phyloP scores from a whole-genome alignment of 2,888 invertebrate species.

The Orthonychiurus folsomi region DNA sequence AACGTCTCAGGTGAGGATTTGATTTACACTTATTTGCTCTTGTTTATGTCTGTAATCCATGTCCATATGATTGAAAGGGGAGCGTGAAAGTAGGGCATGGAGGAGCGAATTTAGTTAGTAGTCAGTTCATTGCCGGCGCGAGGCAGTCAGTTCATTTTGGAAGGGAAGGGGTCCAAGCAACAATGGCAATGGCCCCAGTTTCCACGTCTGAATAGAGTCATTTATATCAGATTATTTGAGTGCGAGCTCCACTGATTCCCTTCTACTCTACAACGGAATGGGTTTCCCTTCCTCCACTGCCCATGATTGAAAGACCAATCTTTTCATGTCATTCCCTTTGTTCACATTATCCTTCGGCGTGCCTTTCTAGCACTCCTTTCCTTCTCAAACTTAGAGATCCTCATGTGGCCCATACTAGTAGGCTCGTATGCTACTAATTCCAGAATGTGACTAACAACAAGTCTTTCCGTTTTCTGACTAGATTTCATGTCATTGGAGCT shows the following conservation, averaged over 20 bases:
- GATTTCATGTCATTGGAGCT: conserved; percentile 89
- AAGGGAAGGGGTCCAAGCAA: not conserved
- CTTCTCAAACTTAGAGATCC: not conserved
- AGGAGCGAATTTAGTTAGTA: not conserved
- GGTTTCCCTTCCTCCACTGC: too few relatives aligned
- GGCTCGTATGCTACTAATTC: not conserved
- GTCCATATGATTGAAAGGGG: not conserved
- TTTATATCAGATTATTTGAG: not conserved
- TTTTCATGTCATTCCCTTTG: not conserved
- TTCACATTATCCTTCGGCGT: not conserved
- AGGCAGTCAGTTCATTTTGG: not conserved
- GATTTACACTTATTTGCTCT: not conserved
- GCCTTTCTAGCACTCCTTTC: not conserved
- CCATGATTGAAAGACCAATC: conserved; percentile 1
- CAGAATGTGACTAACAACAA: not conserved
- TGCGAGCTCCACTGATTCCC: not conserved
- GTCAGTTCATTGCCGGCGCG: not conserved
- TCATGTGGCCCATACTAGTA: not conserved
- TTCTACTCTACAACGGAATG: not conserved
- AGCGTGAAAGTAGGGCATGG: not conserved
- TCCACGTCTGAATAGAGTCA: not conserved
- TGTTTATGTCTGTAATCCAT: not conserved
- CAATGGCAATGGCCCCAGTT: not conserved
- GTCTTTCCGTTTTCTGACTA: conserved; percentile 39
- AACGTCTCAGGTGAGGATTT: conserved; percentile 22